Conservation (phyloP, 1,140 invertebrate genomes). For the Caenorhabditis brenneri region DNA sequence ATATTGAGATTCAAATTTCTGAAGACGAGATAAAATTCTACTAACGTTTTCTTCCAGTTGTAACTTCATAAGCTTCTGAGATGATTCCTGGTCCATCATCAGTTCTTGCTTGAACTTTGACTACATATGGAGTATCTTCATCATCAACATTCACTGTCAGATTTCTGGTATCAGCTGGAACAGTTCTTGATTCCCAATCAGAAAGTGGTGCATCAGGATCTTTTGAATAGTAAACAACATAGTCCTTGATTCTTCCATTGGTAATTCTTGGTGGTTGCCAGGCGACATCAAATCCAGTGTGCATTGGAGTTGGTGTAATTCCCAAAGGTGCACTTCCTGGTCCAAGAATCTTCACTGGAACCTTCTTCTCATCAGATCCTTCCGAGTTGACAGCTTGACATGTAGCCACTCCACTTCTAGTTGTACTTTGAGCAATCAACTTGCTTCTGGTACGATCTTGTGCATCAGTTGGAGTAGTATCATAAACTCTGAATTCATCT, state of each 20-base stretch:
- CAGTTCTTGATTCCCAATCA: conserved; percentile 54
- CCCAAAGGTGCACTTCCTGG: conserved; percentile 64
- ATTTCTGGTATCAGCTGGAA: conserved; percentile 55
- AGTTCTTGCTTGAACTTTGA: conserved; percentile 63
- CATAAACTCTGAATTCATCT: conserved; percentile 69
- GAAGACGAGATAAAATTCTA: neutral
- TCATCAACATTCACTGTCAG: conserved; percentile 62
- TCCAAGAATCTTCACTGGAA: conserved; percentile 66
- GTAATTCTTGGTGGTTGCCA: conserved; percentile 66
- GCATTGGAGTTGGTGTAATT: conserved; percentile 61
- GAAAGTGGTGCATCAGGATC: conserved; percentile 64
- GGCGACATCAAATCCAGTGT: conserved; percentile 67
- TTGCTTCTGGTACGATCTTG: conserved; percentile 64
- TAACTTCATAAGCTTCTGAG: conserved; percentile 69
- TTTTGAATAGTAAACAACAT: conserved; percentile 69
- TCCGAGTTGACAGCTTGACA: conserved; percentile 68
- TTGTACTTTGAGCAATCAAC: conserved; percentile 64
- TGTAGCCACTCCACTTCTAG: conserved; percentile 61
- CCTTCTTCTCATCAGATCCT: conserved; percentile 63
- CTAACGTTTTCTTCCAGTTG: conserved; percentile 69
- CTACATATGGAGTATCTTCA: conserved; percentile 69
- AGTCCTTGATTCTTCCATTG: conserved; percentile 66
- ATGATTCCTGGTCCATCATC: conserved; percentile 70
- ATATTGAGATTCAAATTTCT: neutral
- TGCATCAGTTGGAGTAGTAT: conserved; percentile 63